Evolutionary conservation across 2,888 invertebrate genomes (phyloP).

Genomic region (Stenichneumon culpator): DNA sequence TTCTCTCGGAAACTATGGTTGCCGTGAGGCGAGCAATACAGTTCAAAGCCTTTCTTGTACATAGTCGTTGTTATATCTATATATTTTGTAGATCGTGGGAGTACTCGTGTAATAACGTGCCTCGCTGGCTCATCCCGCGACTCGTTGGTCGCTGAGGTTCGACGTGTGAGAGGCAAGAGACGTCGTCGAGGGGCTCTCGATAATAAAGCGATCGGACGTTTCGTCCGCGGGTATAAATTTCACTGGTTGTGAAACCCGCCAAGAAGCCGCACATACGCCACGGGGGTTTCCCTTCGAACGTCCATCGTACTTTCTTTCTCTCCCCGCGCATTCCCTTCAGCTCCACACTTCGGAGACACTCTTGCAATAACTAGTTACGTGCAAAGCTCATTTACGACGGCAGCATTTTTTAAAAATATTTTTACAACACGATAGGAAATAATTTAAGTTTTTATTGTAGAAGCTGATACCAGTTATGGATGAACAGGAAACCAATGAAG

Average conservation of each 20-base stretch:
- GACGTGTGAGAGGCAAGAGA: constrained; percentile 51
- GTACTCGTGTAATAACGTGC: constrained; percentile 61
- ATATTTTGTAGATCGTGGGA: constrained; percentile 47
- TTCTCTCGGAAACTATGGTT: neutral
- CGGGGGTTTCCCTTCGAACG: constrained; percentile 64
- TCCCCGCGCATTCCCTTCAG: neutral
- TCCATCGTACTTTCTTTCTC: constrained; percentile 25
- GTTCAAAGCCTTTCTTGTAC: constrained; percentile 29
- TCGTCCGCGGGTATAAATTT: constrained; percentile 69
- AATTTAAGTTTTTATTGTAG: neutral
- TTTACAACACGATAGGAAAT: neutral
- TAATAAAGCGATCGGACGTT: constrained; percentile 72
- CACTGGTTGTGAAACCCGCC: constrained; percentile 69
- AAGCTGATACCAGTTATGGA: constrained; percentile 11
- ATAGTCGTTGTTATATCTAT: neutral
- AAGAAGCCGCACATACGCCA: constrained; percentile 71
- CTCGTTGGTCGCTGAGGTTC: constrained; percentile 15
- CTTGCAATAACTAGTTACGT: neutral
- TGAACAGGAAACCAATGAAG: constrained; percentile 21
- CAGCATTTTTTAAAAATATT: neutral
- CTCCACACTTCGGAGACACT: neutral
- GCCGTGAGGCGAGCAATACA: constrained; percentile 8
- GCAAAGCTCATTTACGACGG: neutral
- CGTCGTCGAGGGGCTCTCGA: constrained; percentile 56
- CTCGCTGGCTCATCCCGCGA: constrained; percentile 49